Base-by-base conservation (phyloP, 2,797 vertebrate species). In the Premnoplex brunnescens region DNA sequence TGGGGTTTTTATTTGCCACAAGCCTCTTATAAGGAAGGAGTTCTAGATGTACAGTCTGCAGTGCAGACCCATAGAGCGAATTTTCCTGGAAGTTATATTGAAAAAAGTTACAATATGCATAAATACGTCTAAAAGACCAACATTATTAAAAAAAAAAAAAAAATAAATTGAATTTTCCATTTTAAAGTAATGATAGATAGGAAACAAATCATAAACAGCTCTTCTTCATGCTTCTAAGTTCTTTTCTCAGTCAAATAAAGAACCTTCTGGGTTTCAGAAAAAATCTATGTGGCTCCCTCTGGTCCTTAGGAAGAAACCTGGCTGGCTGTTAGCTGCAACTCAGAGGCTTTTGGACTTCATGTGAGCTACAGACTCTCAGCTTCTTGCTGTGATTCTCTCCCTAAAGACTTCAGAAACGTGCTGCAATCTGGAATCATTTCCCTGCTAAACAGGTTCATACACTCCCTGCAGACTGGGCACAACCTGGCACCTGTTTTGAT, bases 341-440 rank as follows among this genome's bases (percentile, higher is more conserved):
- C 27, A 30, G 21, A 20, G 4, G 24, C 14, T 43, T 27, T 90
- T 71, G 41, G 59, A 32, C 28, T 72, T 75, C 14, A 3, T 14
- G 5, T 37, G 41, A 67, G 9, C 36, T 44, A 32, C 8, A 66
- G 21, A 8, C 10, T 37, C 28, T 41, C n/a, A 48, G 1, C 30
- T 54, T n/a, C 52, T 67, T 72, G 23, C 37, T 78, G 18, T 43
- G 48, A 41, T 37, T 44, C 32, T 21, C 13, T 55, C 22, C 48
- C 24, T 59, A 39, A 64, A 30, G 41, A 32, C 3, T 3, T 7
- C 23, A 72, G 43, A 66, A 72, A 39, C 1, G 0, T 0, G 0
- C 8, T 56, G 18, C 12, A 55, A 17, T 52, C 44, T 54, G 78
- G 58, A 75, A 56, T 6, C 5, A 13, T 63, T 89, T 75, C 37